Evolutionary conservation across 1,140 invertebrate species (phyloP).

Genomic region (Lanistes nyassanus): DNA sequence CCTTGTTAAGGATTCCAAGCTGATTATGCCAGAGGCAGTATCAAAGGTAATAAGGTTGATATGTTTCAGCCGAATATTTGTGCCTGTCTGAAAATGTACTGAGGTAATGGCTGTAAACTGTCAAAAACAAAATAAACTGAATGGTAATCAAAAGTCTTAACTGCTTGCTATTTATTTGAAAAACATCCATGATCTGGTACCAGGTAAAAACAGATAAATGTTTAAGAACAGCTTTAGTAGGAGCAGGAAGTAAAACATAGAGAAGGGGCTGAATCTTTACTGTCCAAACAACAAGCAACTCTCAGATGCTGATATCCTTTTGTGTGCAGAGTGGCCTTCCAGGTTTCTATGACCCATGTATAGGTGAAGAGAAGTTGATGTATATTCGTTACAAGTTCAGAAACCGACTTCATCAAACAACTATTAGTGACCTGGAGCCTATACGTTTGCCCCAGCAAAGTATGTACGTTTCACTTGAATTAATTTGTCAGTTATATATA

Average conservation of each 20-base stretch:
- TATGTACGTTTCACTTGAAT: conserved; percentile 39
- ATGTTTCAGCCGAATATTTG: too few species aligned
- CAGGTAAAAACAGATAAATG: too few species aligned
- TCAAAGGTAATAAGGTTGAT: conserved; percentile 86
- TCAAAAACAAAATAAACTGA: conserved; percentile 7
- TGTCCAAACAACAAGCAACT: too few species aligned
- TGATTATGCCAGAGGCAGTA: conserved; percentile 81
- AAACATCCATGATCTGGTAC: too few species aligned
- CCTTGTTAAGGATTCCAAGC: conserved; percentile 88
- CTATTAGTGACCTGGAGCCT: conserved; percentile 81
- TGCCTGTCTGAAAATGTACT: neutral
- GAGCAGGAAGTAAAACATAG: too few species aligned
- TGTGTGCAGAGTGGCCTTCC: conserved; percentile 86
- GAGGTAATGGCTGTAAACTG: neutral
- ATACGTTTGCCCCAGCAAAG: conserved; percentile 77
- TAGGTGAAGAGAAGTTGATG: conserved; percentile 91
- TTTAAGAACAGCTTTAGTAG: too few species aligned
- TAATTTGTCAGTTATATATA: too few species aligned
- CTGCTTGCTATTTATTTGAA: too few species aligned
- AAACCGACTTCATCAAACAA: conserved; percentile 80
- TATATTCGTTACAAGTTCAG: conserved; percentile 88
- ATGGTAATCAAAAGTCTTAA: too few species aligned
- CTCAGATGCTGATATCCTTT: neutral
- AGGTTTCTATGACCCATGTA: conserved; percentile 96
- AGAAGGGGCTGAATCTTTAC: too few species aligned